A percentile compares a stretch with the other conserved stretches of the same genome.
These are phyloP conservation scores for Tragulus kanchil DNA, from an alignment of 2,113 vertebrate species.

Conservation along the genomic window DNA sequence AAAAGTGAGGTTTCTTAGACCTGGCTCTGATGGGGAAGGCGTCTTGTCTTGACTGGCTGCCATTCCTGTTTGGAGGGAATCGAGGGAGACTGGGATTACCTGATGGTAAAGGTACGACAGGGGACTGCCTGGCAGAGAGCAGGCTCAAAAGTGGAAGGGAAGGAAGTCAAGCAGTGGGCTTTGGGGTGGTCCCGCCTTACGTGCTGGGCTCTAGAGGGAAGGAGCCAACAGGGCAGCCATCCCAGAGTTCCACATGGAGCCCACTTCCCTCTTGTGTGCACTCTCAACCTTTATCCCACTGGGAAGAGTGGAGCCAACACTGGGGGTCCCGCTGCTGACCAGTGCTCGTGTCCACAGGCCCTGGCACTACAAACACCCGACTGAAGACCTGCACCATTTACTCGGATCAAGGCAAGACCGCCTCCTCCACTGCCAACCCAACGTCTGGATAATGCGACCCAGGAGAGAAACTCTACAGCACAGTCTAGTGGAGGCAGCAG, in stretches of 20 bases:
- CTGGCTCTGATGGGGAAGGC: background rate
- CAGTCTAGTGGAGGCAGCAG: conserved; percentile 59
- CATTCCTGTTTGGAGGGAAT: background rate
- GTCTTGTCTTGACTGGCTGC: background rate
- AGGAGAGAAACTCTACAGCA: conserved; percentile 52
- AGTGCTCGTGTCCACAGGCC: background rate
- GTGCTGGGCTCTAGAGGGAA: background rate
- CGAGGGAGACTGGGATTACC: background rate
- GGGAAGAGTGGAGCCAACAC: background rate
- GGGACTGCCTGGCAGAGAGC: background rate
- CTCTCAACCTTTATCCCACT: background rate
- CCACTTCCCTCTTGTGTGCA: too few species aligned
- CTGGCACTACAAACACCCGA: background rate
- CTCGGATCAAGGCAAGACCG: background rate
- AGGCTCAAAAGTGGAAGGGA: background rate
- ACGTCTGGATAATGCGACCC: background rate
- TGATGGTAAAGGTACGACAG: background rate
- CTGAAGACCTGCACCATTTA: background rate
- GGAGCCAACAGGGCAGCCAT: background rate
- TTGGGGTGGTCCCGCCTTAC: background rate
- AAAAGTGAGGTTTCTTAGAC: background rate
- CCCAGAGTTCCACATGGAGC: background rate
- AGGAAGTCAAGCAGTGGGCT: background rate
- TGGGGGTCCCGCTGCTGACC: background rate
- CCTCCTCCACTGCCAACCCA: accelerated